Conservation (phyloP, 1,140 invertebrate species). For the Atopsyche davidsoni region DNA sequence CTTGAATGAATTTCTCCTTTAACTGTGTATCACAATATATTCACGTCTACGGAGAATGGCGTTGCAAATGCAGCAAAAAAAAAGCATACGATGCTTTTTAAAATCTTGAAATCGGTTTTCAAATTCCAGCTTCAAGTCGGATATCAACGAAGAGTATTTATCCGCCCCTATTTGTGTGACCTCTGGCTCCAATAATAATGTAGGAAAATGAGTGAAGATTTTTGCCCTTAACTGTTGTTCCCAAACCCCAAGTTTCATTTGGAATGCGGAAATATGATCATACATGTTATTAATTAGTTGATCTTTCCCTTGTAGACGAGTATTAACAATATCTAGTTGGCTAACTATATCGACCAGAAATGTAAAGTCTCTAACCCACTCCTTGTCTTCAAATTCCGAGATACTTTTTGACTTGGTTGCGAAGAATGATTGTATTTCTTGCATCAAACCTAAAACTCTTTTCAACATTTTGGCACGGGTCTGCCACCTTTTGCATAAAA, state of each 20-base stretch:
- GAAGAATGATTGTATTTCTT: slow-evolving; percentile 27
- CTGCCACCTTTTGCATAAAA: slow-evolving; percentile 33
- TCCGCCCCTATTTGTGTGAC: slow-evolving; percentile 9
- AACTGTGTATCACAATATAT: slow-evolving; percentile 11
- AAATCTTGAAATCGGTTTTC: slow-evolving; percentile 22
- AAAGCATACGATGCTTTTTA: slow-evolving; percentile 19
- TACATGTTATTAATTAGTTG: slow-evolving; percentile 14
- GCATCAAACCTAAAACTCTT: slow-evolving; percentile 28
- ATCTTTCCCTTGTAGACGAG: slow-evolving; percentile 11
- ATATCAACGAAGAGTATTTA: slow-evolving; percentile 16
- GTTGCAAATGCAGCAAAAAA: slow-evolving; percentile 18
- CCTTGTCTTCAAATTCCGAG: slow-evolving; percentile 24
- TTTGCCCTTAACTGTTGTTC: slow-evolving; percentile 21
- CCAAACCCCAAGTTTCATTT: slow-evolving; percentile 16
- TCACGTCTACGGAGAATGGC: slow-evolving; percentile 19
- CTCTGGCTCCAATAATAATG: slow-evolving; percentile 13
- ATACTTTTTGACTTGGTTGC: slow-evolving; percentile 24
- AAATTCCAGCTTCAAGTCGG: slow-evolving; percentile 17
- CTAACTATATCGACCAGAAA: slow-evolving; percentile 17
- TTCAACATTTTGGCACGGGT: slow-evolving; percentile 32
- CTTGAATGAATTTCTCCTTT: slow-evolving; percentile 15
- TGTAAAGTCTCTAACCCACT: slow-evolving; percentile 21
- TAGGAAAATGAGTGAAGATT: slow-evolving; percentile 21
- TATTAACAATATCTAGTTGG: slow-evolving; percentile 13
- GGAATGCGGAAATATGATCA: slow-evolving; percentile 14